Conservation (phyloP, 2,888 invertebrate species). For the Branchellion lobata region DNA sequence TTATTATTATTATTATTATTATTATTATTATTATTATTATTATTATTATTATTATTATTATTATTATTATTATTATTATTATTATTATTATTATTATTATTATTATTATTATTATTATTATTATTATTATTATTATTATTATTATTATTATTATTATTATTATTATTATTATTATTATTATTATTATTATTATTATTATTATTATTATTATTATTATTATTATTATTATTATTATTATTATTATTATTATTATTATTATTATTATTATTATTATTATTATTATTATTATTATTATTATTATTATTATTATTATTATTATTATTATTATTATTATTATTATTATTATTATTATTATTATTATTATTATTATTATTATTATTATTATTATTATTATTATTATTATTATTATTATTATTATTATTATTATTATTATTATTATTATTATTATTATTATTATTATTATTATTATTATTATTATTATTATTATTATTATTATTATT, state of each 20-base stretch:
- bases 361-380: slow-evolving; percentile 46
- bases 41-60: background rate
- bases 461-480: slow-evolving; percentile 11
- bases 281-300: background rate
- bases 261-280: background rate
- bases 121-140: slow-evolving; percentile 15
- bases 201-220: background rate
- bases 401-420: slow-evolving; percentile 43
- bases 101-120: slow-evolving; percentile 16
- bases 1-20: background rate
- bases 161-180: background rate
- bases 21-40: background rate
- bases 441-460: slow-evolving; percentile 21
- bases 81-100: background rate
- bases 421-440: slow-evolving; percentile 19
- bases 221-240: background rate
- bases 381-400: slow-evolving; percentile 45
- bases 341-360: slow-evolving; percentile 44
- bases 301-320: background rate
- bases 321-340: slow-evolving; percentile 43
- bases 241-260: slow-evolving; percentile 13
- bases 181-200: slow-evolving; percentile 19
- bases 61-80: background rate
- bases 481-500: background rate
- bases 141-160: background rate